A percentile compares a stretch with the other conserved stretches of the same genome.
phyloP scores from a whole-genome alignment of 2,797 vertebrate species.

The Decapterus maruadsi region DNA sequence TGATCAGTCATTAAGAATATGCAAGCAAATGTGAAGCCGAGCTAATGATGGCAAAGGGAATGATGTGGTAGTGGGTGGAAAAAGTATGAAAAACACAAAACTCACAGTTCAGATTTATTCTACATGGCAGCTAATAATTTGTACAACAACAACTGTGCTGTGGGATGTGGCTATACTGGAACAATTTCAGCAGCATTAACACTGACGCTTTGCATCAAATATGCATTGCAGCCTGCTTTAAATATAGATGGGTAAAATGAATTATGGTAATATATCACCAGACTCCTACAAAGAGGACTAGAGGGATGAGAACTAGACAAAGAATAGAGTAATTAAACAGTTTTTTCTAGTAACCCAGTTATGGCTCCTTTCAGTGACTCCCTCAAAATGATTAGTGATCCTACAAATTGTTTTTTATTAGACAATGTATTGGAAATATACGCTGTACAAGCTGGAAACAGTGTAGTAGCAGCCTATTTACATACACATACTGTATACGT shows the following conservation, averaged over 20 bases:
- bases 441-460: background rate
- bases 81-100: conserved; percentile 22
- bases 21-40: background rate
- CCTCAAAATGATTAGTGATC: background rate
- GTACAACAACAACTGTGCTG: conserved; percentile 21
- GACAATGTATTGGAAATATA: background rate
- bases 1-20: background rate
- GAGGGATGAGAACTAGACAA: conserved; percentile 15
- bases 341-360: conserved; percentile 9
- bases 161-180: conserved; percentile 26
- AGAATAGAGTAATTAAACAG: conserved; percentile 30
- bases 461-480: background rate
- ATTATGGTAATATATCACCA: conserved; percentile 26
- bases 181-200: conserved; percentile 40
- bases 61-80: conserved; percentile 2
- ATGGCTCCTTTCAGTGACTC: conserved; percentile 10
- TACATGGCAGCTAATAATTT: conserved; percentile 25
- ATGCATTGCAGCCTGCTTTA: conserved; percentile 56
- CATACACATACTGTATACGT: too few relatives aligned
- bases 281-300: conserved; percentile 27
- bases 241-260: conserved; percentile 51
- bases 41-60: conserved; percentile 13
- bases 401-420: background rate
- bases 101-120: conserved; percentile 22
- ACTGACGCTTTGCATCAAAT: conserved; percentile 60